A percentile compares a stretch with the other conserved stretches of the same genome.
phyloP scores from a whole-genome alignment of 2,113 vertebrate genomes.

The Prionailurus bengalensis region DNA sequence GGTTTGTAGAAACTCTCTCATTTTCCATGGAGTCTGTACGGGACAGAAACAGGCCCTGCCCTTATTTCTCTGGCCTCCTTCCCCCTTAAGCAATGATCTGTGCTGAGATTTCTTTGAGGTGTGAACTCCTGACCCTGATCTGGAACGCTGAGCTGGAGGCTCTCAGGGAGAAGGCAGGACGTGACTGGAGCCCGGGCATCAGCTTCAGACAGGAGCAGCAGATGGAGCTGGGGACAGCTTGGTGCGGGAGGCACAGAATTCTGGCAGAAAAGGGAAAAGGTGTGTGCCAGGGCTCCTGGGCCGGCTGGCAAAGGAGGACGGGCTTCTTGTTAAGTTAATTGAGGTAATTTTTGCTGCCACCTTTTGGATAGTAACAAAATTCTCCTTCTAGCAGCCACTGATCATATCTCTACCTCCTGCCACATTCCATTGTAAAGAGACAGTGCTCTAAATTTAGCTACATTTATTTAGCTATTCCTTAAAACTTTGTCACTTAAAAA shows the following conservation, averaged over 20 bases:
- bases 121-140: slow-evolving; percentile 74
- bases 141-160: not conserved
- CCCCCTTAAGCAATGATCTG: not conserved
- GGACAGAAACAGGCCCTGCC: not conserved
- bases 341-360: slow-evolving; percentile 84
- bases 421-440: slow-evolving; percentile 56
- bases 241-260: slow-evolving; percentile 52
- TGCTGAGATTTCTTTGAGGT: slow-evolving; percentile 45
- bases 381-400: slow-evolving; percentile 69
- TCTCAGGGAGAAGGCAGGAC: slow-evolving; percentile 22
- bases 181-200: not conserved
- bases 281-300: slow-evolving; percentile 73
- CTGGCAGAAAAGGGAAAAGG: slow-evolving; percentile 71
- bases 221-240: slow-evolving; percentile 68
- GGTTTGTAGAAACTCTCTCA: not conserved
- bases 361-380: slow-evolving; percentile 79
- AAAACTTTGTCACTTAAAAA: slow-evolving; percentile 81
- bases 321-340: slow-evolving; percentile 81
- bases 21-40: not conserved
- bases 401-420: slow-evolving; percentile 55
- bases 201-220: slow-evolving; percentile 70
- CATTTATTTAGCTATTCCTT: slow-evolving; percentile 77
- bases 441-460: slow-evolving; percentile 76
- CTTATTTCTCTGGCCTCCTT: not conserved
- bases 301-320: slow-evolving; percentile 55